Conservation (phyloP, 2,113 vertebrate species). For the Peromyscus maniculatus region DNA sequence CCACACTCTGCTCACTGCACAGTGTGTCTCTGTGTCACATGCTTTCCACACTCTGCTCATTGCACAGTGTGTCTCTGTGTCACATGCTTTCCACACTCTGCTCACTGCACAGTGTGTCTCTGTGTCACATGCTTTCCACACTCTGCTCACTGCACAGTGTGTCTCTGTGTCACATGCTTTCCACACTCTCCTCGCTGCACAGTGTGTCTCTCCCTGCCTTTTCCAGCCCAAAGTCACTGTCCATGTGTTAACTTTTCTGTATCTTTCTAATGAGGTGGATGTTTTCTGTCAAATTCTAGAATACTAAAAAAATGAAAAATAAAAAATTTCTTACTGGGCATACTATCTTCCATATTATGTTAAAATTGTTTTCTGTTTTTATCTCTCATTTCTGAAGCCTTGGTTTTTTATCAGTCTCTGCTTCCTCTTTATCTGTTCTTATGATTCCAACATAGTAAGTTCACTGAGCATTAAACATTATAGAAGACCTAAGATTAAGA, state of each 20-base stretch:
- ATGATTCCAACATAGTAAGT: conserved; percentile 21
- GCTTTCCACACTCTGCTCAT: too few relatives aligned
- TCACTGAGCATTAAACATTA: background rate
- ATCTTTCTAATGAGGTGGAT: background rate
- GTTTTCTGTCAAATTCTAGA: conserved; percentile 12
- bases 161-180: too few relatives aligned
- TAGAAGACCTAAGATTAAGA: conserved; percentile 3
- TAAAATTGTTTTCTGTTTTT: conserved; percentile 39
- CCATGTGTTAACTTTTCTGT: background rate
- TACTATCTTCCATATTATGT: background rate
- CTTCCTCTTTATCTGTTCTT: background rate
- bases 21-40: too few relatives aligned
- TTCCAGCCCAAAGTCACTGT: background rate
- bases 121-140: too few relatives aligned
- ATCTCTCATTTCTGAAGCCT: background rate
- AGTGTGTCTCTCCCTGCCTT: background rate
- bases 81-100: too few relatives aligned
- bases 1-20: too few relatives aligned
- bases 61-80: too few relatives aligned
- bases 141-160: too few relatives aligned
- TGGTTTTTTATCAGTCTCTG: background rate
- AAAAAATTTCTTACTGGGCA: background rate
- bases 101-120: too few relatives aligned
- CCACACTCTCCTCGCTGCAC: background rate
- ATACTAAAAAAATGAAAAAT: background rate